These are phyloP conservation scores for Cladorhizidae sp. DNA, from an alignment of 37 sponge, comb jelly and placozoan species.

Conservation along the genomic window DNA sequence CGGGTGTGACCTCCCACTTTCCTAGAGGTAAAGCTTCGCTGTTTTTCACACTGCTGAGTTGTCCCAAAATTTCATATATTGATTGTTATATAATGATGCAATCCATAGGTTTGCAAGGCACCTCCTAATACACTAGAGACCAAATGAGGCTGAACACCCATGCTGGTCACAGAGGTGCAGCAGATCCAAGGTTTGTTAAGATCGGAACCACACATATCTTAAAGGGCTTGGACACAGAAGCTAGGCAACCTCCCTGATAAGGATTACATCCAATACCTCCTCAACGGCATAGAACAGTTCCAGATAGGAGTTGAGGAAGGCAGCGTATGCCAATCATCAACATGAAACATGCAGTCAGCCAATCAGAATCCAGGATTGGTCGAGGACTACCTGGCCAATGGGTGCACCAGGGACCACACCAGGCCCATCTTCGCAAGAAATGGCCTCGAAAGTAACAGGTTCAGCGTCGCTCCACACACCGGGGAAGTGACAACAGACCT, in stretches of 20 bases:
- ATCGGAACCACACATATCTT: neutral
- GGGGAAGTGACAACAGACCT: conserved; percentile 43
- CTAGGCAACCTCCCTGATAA: conserved; percentile 16
- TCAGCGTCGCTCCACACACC: conserved; percentile 32
- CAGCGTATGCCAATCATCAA: no score
- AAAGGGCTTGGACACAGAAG: neutral
- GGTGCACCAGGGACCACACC: no score
- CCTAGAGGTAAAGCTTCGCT: no score
- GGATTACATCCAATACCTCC: conserved; percentile 2
- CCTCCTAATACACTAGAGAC: no score
- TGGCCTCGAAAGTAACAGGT: neutral
- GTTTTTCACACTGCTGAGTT: no score
- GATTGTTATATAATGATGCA: no score
- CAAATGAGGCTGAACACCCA: neutral
- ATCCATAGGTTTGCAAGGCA: no score
- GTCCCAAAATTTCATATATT: no score
- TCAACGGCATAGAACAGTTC: conserved; percentile 1
- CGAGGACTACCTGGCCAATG: conserved; percentile 9
- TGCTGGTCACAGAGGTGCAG: neutral
- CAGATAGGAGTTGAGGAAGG: conserved; percentile 22
- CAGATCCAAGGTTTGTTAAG: neutral
- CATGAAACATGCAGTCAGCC: conserved; percentile 18
- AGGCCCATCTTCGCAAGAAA: conserved; percentile 19
- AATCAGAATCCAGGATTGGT: neutral
- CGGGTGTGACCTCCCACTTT: no score